Evolutionary conservation across 2,888 invertebrate genomes (phyloP).

Genomic region (Andrena praecox): DNA sequence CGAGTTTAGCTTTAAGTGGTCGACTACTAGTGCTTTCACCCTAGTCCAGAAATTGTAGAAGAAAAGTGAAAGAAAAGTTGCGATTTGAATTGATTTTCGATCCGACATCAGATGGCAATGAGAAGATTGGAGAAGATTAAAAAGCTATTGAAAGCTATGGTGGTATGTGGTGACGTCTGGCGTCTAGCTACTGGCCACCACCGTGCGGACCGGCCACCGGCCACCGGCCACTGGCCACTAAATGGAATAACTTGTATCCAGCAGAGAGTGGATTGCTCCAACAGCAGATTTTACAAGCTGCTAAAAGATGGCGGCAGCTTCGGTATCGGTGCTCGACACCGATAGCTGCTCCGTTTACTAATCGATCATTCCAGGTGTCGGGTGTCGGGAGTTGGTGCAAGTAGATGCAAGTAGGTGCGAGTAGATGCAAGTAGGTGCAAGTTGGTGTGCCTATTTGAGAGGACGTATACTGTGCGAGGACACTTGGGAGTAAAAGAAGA

Average conservation of each 20-base stretch:
- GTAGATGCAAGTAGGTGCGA: constrained; percentile 33
- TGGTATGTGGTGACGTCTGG: no score
- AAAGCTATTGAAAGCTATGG: no score
- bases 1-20: no score
- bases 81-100: no score
- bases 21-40: no score
- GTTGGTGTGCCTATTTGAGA: constrained; percentile 62
- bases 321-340: constrained; percentile 61
- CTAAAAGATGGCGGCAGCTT: constrained; percentile 55
- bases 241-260: not conserved
- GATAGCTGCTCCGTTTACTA: constrained; percentile 72
- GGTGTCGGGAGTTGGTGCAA: constrained; percentile 55
- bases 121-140: no score
- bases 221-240: not conserved
- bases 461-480: constrained; percentile 56
- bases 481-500: constrained; percentile 53
- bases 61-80: no score
- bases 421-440: constrained; percentile 53
- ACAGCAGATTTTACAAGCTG: constrained; percentile 7
- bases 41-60: not conserved
- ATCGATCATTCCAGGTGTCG: constrained; percentile 79
- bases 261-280: not conserved
- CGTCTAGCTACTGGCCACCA: no score
- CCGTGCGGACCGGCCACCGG: no score
- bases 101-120: no score